phyloP scores from a whole-genome alignment of 2,888 invertebrate species.

The Hyposoter didymator region DNA sequence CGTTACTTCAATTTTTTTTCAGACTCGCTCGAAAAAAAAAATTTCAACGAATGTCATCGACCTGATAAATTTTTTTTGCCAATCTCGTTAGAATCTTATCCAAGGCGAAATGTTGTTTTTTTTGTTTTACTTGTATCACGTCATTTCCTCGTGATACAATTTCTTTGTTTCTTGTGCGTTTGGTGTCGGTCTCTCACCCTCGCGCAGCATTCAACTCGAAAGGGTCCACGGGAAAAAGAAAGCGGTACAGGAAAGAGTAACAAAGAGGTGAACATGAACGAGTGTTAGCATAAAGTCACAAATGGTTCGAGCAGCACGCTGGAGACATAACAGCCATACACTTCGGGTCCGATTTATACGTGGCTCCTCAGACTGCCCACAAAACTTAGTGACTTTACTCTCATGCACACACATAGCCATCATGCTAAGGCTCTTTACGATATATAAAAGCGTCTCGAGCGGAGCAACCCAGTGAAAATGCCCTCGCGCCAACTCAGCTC shows the following conservation, averaged over 20 bases:
- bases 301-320: slow-evolving; percentile 73
- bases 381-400: slow-evolving; percentile 32
- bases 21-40: neutral
- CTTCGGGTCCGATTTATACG: slow-evolving; percentile 78
- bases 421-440: slow-evolving; percentile 77
- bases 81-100: neutral
- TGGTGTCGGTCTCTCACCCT: slow-evolving; percentile 7
- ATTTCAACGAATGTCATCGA: neutral
- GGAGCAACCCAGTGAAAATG: slow-evolving; percentile 57
- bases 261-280: slow-evolving; percentile 45
- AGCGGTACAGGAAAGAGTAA: slow-evolving; percentile 17
- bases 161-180: slow-evolving; percentile 23
- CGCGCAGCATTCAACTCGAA: neutral
- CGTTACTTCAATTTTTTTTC: neutral
- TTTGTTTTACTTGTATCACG: neutral
- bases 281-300: slow-evolving; percentile 77
- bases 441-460: slow-evolving; percentile 78
- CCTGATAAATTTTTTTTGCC: neutral
- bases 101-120: neutral
- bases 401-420: slow-evolving; percentile 44
- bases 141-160: slow-evolving; percentile 15
- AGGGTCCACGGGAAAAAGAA: slow-evolving; percentile 1
- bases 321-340: slow-evolving; percentile 78
- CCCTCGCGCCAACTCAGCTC: slow-evolving; percentile 58
- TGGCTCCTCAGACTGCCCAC: slow-evolving; percentile 73